These are phyloP conservation scores for Pyrrhosoma nymphula DNA, from an alignment of 2,888 invertebrate species.

Conservation along the genomic window DNA sequence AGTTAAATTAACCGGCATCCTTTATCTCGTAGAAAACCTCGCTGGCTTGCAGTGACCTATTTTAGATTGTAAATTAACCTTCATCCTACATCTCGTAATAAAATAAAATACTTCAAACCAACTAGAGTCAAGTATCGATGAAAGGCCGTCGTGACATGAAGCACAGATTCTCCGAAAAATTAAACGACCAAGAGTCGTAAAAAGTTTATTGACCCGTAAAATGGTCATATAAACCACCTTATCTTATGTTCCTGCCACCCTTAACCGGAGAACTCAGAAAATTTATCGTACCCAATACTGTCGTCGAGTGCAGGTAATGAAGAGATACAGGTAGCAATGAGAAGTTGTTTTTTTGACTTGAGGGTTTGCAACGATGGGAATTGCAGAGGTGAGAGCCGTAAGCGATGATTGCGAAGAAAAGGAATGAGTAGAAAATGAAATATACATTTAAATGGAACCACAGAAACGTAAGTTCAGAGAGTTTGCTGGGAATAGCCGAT, in stretches of 20 bases:
- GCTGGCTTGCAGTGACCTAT: too few relatives aligned
- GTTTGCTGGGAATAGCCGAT: neutral
- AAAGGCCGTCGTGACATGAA: neutral
- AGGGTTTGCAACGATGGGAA: too few relatives aligned
- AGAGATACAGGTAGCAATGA: neutral
- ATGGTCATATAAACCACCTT: neutral
- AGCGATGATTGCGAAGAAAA: too few relatives aligned
- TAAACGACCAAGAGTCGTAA: neutral
- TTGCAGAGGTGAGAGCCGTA: too few relatives aligned
- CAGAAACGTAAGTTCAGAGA: neutral
- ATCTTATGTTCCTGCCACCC: neutral
- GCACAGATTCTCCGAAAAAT: neutral
- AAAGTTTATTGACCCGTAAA: neutral
- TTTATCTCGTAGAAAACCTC: too few relatives aligned
- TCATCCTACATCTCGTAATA: too few relatives aligned
- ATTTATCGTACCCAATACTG: neutral
- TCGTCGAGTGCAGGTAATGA: neutral
- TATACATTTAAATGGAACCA: neutral
- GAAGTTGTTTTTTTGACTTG: neutral
- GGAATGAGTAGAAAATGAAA: too few relatives aligned
- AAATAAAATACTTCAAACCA: too few relatives aligned
- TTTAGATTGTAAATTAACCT: too few relatives aligned
- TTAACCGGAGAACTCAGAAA: neutral
- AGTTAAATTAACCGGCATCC: too few relatives aligned
- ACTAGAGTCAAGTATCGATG: neutral